Evolutionary conservation across 53 echinoderm and acorn worm genomes (phyloP).

Genomic region (Henricia sp.): DNA sequence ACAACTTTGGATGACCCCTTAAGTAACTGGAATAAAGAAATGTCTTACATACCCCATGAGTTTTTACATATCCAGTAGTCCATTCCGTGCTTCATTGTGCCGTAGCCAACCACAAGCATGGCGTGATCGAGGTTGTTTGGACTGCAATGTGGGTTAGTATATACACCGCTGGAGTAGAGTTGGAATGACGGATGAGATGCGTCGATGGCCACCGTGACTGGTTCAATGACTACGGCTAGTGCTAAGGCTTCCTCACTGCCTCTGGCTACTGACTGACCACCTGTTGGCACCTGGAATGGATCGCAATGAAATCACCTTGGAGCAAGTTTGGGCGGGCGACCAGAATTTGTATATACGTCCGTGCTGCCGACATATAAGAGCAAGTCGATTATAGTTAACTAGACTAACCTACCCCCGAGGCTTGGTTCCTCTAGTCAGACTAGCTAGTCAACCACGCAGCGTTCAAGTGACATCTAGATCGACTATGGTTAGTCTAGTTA

Average conservation of each 20-base stretch:
- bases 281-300: not conserved
- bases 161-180: conserved; percentile 61
- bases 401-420: too few relatives aligned
- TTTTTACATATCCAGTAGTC: conserved; percentile 72
- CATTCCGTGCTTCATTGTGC: not conserved
- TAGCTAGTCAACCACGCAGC: too few relatives aligned
- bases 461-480: too few relatives aligned
- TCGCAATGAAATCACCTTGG: too few relatives aligned
- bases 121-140: conserved; percentile 44
- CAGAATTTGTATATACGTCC: too few relatives aligned
- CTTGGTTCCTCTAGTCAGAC: too few relatives aligned
- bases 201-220: conserved; percentile 57
- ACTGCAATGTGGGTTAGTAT: conserved; percentile 46
- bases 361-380: too few relatives aligned
- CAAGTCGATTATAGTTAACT: too few relatives aligned
- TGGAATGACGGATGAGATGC: conserved; percentile 63
- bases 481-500: too few relatives aligned
- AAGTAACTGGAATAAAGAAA: too few relatives aligned
- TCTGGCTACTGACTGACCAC: not conserved
- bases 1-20: too few relatives aligned
- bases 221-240: conserved; percentile 38
- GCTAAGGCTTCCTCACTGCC: conserved; percentile 34
- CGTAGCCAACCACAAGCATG: conserved; percentile 63
- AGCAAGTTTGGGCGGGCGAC: too few relatives aligned
- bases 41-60: conserved; percentile 61